A percentile compares a stretch with the other conserved stretches of the same genome.
These are phyloP conservation scores for Drosophila trapezifrons DNA, from an alignment of 1,140 invertebrate genomes.

Conservation along the genomic window DNA sequence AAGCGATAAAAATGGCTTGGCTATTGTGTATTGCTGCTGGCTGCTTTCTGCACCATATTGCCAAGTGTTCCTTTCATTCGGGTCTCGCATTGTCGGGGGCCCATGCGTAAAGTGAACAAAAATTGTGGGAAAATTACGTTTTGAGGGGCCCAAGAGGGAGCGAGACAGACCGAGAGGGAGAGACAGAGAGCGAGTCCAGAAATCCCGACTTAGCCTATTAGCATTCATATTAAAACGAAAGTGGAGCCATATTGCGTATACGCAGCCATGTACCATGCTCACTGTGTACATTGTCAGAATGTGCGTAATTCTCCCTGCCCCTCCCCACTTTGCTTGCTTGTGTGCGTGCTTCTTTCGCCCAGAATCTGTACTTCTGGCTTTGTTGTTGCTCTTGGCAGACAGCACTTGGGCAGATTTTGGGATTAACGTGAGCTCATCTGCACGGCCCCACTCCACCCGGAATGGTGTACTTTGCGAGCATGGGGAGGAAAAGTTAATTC, in stretches of 20 bases:
- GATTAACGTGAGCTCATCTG: conserved; percentile 72
- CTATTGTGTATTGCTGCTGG: conserved; percentile 58
- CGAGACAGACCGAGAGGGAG: neutral
- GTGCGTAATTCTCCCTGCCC: conserved; percentile 35
- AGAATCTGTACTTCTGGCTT: conserved; percentile 64
- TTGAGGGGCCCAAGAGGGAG: conserved; percentile 24
- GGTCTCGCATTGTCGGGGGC: conserved; percentile 60
- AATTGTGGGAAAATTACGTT: conserved; percentile 82
- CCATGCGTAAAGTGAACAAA: conserved; percentile 78
- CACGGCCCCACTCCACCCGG: neutral
- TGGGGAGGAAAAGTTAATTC: conserved; percentile 68
- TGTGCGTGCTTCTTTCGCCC: conserved; percentile 42
- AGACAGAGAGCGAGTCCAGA: conserved; percentile 39
- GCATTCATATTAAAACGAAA: conserved; percentile 83
- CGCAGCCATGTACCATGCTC: conserved; percentile 52
- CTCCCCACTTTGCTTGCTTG: conserved; percentile 7
- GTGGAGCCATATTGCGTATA: conserved; percentile 82
- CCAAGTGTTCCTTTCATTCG: conserved; percentile 54
- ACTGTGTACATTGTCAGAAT: conserved; percentile 49
- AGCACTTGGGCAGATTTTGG: conserved; percentile 81
- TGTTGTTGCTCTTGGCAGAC: conserved; percentile 30
- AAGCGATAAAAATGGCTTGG: conserved; percentile 81
- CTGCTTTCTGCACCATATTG: conserved; percentile 42
- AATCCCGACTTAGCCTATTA: conserved; percentile 82
- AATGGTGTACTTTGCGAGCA: conserved; percentile 51